These are phyloP conservation scores for Trachelus stipa DNA, from an alignment of 2,888 invertebrate genomes.

Conservation along the genomic window DNA sequence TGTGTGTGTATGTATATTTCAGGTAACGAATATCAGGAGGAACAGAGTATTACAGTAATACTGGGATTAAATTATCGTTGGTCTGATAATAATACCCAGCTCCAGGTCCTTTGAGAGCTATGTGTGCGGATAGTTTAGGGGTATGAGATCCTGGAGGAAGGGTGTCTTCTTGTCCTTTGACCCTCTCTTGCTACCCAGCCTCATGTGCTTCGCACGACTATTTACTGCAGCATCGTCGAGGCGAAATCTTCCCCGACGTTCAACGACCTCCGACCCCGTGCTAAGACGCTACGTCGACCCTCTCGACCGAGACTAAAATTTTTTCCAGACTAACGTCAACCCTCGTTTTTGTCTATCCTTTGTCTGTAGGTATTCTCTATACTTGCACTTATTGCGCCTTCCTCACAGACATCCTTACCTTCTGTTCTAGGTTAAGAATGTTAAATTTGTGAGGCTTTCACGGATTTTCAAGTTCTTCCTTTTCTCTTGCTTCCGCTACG, in stretches of 20 bases:
- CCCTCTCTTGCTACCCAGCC: background rate
- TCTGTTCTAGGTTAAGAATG: background rate
- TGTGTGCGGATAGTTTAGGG: background rate
- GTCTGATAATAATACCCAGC: background rate
- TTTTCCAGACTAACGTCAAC: constrained; percentile 25
- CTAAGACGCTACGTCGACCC: background rate
- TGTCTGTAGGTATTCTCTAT: background rate
- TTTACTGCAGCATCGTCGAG: constrained; percentile 34
- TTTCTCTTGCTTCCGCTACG: background rate
- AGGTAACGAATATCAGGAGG: background rate
- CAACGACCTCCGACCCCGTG: constrained; percentile 41
- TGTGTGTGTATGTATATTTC: background rate
- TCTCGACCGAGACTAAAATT: background rate
- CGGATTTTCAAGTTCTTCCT: background rate
- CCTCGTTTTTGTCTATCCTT: background rate
- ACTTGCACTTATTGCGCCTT: background rate
- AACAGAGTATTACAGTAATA: background rate
- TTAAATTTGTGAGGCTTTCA: background rate
- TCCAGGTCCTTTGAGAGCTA: background rate
- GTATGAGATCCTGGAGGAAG: background rate
- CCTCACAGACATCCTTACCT: background rate
- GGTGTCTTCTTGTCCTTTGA: background rate
- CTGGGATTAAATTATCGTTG: background rate
- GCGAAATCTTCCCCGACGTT: constrained; percentile 38
- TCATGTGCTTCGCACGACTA: constrained; percentile 15